Percentiles rank a stretch among this genome's conserved stretches.
These are phyloP conservation scores for Saccostrea cuccullata DNA, from an alignment of 1,140 invertebrate species.

Conservation along the genomic window DNA sequence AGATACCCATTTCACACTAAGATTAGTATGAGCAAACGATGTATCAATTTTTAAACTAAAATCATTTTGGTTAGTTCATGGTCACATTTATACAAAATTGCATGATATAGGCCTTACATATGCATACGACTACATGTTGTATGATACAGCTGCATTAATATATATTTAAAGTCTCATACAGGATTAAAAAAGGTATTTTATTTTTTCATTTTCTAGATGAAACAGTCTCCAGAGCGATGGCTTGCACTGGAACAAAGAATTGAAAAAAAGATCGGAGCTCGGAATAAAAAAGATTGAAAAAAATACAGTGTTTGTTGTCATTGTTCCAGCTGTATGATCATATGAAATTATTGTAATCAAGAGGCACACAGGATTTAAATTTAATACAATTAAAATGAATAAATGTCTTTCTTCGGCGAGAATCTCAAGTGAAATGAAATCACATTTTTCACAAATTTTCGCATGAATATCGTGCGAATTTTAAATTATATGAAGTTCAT, in stretches of 20 bases:
- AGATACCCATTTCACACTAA: too few relatives aligned
- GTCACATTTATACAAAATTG: too few relatives aligned
- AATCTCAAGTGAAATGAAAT: not conserved
- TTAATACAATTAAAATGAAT: not conserved
- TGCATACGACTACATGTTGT: too few relatives aligned
- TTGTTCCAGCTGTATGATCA: not conserved
- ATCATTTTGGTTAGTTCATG: too few relatives aligned
- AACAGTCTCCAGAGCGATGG: not conserved
- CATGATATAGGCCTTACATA: too few relatives aligned
- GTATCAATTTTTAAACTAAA: too few relatives aligned
- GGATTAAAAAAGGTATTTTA: not conserved
- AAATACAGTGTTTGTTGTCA: not conserved
- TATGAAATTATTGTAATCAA: not conserved
- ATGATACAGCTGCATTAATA: not conserved
- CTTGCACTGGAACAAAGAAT: not conserved
- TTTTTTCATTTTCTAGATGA: not conserved
- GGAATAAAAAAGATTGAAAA: not conserved
- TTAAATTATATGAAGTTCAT: not conserved
- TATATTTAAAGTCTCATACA: not conserved
- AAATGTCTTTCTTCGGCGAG: not conserved
- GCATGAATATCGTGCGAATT: not conserved
- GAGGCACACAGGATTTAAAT: not conserved
- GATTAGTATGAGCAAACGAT: too few relatives aligned
- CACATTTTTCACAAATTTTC: not conserved
- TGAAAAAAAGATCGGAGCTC: not conserved